phyloP scores from a whole-genome alignment of 2,797 vertebrate genomes.

The Molothrus ater region DNA sequence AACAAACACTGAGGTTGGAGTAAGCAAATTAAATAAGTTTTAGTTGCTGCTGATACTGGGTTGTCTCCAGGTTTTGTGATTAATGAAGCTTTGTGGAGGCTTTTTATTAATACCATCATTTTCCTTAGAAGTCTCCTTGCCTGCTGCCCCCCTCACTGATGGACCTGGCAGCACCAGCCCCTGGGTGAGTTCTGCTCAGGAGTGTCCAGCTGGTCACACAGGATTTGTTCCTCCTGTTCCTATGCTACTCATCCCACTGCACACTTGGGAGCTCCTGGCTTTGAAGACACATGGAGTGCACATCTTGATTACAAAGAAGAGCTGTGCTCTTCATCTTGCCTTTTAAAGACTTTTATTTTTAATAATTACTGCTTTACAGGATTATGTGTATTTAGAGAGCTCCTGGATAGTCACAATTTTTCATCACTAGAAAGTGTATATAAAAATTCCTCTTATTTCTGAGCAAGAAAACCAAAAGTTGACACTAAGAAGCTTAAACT shows the following conservation, averaged over 20 bases:
- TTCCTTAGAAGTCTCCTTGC: background rate
- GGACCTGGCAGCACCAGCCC: background rate
- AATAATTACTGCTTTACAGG: background rate
- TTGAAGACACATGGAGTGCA: background rate
- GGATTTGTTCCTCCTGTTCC: constrained; percentile 42
- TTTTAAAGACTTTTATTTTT: background rate
- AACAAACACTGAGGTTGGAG: background rate
- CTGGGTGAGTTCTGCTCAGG: background rate
- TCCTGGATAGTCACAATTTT: background rate
- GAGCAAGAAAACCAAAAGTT: background rate
- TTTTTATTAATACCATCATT: background rate
- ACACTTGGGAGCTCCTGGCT: background rate
- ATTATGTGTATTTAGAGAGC: background rate
- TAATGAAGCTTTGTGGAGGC: background rate
- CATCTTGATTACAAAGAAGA: background rate
- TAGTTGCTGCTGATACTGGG: background rate
- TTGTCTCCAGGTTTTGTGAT: background rate
- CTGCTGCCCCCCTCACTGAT: background rate
- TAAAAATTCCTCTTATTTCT: background rate
- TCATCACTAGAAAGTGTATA: background rate
- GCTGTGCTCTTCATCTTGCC: background rate
- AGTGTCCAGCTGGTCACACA: background rate
- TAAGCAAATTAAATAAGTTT: background rate
- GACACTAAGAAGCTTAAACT: background rate
- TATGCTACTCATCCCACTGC: background rate